phyloP scores from a whole-genome alignment of 2,113 vertebrate species.

The Oxygymnocypris stewartii region DNA sequence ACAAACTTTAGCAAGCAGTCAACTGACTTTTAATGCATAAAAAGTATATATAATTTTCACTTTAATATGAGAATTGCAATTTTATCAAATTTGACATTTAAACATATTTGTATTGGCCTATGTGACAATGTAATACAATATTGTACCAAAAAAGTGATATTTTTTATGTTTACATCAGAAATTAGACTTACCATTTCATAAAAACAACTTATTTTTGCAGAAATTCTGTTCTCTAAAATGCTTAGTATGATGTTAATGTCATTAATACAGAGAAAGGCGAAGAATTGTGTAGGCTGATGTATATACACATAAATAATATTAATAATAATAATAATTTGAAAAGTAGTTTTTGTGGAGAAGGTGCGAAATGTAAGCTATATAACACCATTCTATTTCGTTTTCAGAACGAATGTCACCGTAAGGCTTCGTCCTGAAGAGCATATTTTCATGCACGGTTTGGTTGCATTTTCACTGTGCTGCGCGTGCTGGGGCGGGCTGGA shows the following conservation, averaged over 20 bases:
- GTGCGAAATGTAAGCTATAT: background rate
- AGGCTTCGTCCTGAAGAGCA: conserved; percentile 2
- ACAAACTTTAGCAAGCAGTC: background rate
- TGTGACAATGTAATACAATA: background rate
- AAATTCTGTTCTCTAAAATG: background rate
- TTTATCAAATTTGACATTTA: background rate
- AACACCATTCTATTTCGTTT: background rate
- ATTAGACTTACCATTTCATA: background rate
- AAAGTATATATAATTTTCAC: background rate
- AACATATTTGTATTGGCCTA: background rate
- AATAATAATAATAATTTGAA: background rate
- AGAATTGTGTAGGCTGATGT: background rate
- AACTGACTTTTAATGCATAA: background rate
- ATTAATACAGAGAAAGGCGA: background rate
- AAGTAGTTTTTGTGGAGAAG: background rate
- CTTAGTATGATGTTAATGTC: background rate
- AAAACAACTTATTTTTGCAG: background rate
- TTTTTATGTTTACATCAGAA: background rate
- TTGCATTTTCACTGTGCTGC: conserved; percentile 53
- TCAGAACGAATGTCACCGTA: background rate
- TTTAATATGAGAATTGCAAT: background rate
- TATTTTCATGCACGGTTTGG: conserved; percentile 53
- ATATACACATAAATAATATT: no score
- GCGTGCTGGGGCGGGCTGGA: conserved; percentile 54
- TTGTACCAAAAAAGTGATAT: background rate